Base-by-base conservation (phyloP, 2,888 invertebrate genomes). In the Biston stratarius region DNA sequence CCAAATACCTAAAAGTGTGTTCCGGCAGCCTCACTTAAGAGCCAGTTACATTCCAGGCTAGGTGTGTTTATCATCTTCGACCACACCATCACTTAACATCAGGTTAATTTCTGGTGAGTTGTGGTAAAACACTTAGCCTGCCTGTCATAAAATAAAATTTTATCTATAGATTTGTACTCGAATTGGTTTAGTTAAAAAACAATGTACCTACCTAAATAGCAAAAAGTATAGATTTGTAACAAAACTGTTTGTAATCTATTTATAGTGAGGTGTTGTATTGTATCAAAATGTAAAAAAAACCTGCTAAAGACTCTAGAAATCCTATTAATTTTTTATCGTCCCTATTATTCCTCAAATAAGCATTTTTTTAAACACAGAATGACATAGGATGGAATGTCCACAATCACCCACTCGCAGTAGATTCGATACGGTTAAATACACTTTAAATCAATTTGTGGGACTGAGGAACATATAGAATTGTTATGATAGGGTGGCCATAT, bases 391-490 rank as follows among this genome's bases (percentile, higher is more conserved):
- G 76, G 75, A 75, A 77, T 74, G 77, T 68, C 62, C 69, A 64
- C 71, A 74, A 69, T 75, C 74, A 76, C 76, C 64, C 74, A 75
- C 72, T 73, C 68, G 67, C 57, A 74, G 67, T n/a, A 11, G 58
- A 85, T 89, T 87, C 73, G 89, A 79, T 68, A 84, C 82, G 87
- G 82, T 73, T 77, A 79, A 82, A 84, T 80, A 80, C 76, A 79
- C 81, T 84, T 72, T 77, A 79, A 88, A 89, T 88, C 88, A 88
- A 89, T 89, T 89, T 86, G 82, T 82, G 72, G 77, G 78, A 86
- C 81, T 83, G 75, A 70, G 74, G 80, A 77, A 81, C 77, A 79
- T 76, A 73, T 78, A 68, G 64, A 76, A 77, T 77, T 76, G 62
- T 67, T 58, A 38, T 44, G 5, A 56, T 73, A 77, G 77, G 64